Base-by-base conservation (phyloP, 2,113 vertebrate species). In the Casuarius casuarius region DNA sequence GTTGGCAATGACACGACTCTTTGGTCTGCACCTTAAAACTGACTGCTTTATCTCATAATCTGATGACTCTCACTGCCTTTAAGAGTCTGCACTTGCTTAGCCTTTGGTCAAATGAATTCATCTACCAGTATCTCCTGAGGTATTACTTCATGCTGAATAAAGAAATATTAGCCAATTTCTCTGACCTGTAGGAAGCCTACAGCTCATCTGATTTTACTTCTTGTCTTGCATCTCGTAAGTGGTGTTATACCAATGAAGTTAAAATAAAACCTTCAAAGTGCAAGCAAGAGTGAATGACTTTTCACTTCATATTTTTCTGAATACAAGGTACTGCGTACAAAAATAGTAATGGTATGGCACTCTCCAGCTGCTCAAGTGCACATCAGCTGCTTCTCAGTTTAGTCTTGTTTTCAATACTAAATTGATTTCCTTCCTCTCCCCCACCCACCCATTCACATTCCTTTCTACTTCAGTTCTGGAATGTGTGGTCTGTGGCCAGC, bases 371-470 rank as follows among this genome's bases (percentile, higher is more conserved):
- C 70, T 66, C 5, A 28, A 95, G 52, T 38, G 67, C 62, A 94
- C 77, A 97, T 94, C 96, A 92, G 89, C 85, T 94, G 91, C 84
- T 94, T 79, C 94, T 96, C 78, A 84, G 92, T 91, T 94, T 89
- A 94, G 94, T 95, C 86, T 96, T 97, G 95, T 94, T 97, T 97
- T 96, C 96, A 96, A 95, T 94, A 94, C 80, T 94, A 89, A 96
- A 94, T 91, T 94, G 95, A 94, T 94, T 97, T 97, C 95, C 94
- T 97, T 97, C 95, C 95, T 97, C 92, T 95, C 91, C 92, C 94
- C 96, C 96, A 96, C 96, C 96, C 96, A 96, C 96, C 96, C 96
- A 87, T 96, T 96, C 92, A 92, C 96, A 97, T 97, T 97, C 95
- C 96, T 97, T 94, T 97, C 95, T 94, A 97, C 94, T 97, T 97